Evolutionary conservation across 2,113 vertebrate genomes (phyloP).

Genomic region (Mustela lutreola): DNA sequence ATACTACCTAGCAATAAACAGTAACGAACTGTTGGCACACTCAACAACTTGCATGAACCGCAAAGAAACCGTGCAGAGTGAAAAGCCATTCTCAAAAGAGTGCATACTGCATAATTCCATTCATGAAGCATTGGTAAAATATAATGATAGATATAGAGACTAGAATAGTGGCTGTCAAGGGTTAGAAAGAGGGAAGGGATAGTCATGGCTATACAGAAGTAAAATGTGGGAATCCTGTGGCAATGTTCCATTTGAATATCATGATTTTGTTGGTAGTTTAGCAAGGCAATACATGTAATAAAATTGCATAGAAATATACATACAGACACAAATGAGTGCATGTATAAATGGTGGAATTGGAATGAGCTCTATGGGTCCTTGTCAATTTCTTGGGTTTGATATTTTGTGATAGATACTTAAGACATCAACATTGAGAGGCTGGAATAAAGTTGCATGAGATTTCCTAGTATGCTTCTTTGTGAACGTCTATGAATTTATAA

Average conservation of each 20-base stretch:
- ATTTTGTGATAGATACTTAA: not conserved
- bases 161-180: not conserved
- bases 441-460: not conserved
- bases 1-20: not conserved
- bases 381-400: not conserved
- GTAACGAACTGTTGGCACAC: not conserved
- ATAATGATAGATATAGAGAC: not conserved
- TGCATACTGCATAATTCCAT: not conserved
- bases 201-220: not conserved
- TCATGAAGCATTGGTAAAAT: not conserved
- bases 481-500: not conserved
- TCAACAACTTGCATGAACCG: not conserved
- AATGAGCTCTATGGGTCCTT: not conserved
- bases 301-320: too few species aligned
- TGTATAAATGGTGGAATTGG: not conserved
- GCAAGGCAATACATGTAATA: too few species aligned
- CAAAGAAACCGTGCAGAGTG: not conserved
- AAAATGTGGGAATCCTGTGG: not conserved
- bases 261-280: too few species aligned
- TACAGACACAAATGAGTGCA: not conserved
- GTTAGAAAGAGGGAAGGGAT: not conserved
- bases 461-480: not conserved
- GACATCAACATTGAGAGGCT: not conserved
- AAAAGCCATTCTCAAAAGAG: not conserved
- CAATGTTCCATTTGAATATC: too few species aligned